phyloP scores from a whole-genome alignment of 2,797 vertebrate genomes.

The Octomys mimax region DNA sequence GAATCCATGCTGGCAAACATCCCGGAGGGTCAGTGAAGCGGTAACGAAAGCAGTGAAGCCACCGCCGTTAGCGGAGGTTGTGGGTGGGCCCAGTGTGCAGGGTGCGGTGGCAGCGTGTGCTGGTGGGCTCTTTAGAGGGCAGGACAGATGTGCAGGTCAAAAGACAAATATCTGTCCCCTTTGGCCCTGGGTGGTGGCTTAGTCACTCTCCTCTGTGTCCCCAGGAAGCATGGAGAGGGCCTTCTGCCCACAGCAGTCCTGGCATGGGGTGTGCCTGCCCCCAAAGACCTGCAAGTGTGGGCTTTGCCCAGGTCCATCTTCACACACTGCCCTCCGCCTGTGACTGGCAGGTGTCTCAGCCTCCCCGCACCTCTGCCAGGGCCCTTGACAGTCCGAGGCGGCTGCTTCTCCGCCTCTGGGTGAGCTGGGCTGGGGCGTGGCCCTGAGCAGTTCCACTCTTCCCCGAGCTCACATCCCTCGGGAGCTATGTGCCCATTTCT shows the following conservation, averaged over 20 bases:
- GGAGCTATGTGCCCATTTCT: neutral
- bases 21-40: neutral
- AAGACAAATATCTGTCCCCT: neutral
- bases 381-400: no score
- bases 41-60: neutral
- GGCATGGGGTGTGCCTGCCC: neutral
- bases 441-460: neutral
- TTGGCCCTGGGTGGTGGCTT: rapidly evolving
- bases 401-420: neutral
- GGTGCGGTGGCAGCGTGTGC: neutral
- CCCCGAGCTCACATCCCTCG: no score
- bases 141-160: neutral
- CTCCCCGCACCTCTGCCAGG: neutral
- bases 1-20: neutral
- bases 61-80: neutral
- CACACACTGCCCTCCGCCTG: neutral
- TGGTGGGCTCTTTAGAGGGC: neutral
- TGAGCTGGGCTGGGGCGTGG: neutral
- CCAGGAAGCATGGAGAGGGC: neutral
- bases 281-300: no score
- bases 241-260: neutral
- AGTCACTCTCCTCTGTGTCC: neutral
- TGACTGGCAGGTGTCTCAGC: no score
- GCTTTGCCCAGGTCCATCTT: neutral
- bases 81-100: no score